Conservation (phyloP, 2,797 vertebrate species). For the Ibycter americanus region DNA sequence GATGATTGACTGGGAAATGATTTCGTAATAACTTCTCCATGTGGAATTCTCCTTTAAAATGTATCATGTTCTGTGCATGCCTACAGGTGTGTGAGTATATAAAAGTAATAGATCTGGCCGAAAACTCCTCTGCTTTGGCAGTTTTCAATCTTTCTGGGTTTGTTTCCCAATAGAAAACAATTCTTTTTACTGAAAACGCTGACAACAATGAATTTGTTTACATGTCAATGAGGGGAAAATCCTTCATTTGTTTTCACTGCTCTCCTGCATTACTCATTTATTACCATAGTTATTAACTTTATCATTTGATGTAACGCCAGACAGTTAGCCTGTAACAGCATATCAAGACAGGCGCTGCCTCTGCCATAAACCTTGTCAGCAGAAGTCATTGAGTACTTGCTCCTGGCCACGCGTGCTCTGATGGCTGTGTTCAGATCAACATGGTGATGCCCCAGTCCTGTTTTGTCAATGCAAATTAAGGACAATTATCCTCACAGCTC, state of each 20-base stretch:
- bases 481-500: neutral
- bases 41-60: conserved; percentile 48
- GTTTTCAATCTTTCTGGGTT: conserved; percentile 41
- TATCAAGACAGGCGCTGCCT: neutral
- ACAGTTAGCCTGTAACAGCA: neutral
- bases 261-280: neutral
- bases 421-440: neutral
- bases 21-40: conserved; percentile 49
- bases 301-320: neutral
- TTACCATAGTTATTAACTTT: neutral
- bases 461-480: neutral
- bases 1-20: conserved; percentile 54
- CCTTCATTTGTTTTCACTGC: neutral
- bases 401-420: neutral
- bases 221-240: conserved; percentile 1
- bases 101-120: conserved; percentile 45
- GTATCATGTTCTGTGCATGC: conserved; percentile 1
- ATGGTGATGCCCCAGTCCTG: neutral
- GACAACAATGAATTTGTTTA: conserved; percentile 43
- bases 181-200: neutral
- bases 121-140: conserved; percentile 32
- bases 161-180: conserved; percentile 39
- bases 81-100: conserved; percentile 43
- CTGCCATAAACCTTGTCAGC: neutral
- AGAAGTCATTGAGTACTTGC: neutral